Conservation (phyloP, 2,797 vertebrate genomes). For the Lemur catta region DNA sequence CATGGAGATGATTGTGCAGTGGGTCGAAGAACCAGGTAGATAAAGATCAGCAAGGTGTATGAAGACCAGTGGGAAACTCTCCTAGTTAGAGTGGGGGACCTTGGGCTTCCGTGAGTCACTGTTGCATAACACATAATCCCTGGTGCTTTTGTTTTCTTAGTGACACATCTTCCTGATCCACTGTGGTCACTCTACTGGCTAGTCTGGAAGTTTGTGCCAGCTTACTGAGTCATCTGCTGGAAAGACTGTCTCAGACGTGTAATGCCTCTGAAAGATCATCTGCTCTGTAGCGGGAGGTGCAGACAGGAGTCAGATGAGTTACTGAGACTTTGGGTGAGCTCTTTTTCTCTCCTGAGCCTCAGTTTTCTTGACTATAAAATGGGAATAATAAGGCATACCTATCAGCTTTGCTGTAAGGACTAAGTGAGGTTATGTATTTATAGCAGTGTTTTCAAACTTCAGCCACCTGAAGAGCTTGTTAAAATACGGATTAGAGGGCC, state of each 20-base stretch:
- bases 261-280: neutral
- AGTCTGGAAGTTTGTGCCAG: slow-evolving; percentile 8
- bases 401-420: neutral
- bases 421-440: neutral
- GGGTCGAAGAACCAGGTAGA: neutral
- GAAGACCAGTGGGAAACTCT: neutral
- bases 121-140: neutral
- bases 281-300: accelerated
- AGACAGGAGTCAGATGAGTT: neutral
- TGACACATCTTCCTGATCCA: slow-evolving; percentile 46
- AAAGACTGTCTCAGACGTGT: neutral
- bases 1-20: accelerated
- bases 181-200: slow-evolving; percentile 21
- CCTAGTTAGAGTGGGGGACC: neutral
- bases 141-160: neutral
- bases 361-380: neutral
- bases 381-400: neutral
- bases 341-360: neutral
- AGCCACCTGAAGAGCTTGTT: neutral
- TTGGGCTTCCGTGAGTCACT: neutral
- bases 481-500: neutral
- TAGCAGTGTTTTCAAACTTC: neutral
- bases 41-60: neutral
- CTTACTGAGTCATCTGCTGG: slow-evolving; percentile 4
- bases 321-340: neutral